These are phyloP conservation scores for Mastomys natalensis DNA, from an alignment of 2,113 vertebrate species.

Conservation along the genomic window DNA sequence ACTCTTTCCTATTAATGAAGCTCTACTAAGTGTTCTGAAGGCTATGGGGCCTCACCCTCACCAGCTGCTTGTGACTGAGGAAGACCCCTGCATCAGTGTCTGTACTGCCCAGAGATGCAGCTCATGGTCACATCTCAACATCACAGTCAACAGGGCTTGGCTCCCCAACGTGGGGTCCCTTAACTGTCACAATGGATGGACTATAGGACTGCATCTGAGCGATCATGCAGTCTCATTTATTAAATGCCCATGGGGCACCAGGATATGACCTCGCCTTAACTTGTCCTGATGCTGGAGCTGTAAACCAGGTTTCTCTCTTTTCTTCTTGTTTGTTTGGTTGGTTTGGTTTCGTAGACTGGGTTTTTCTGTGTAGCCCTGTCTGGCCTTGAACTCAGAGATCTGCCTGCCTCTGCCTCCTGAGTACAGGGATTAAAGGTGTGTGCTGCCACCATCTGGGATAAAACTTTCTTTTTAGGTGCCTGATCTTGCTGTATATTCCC, in stretches of 20 bases:
- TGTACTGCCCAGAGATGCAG: conserved; percentile 45
- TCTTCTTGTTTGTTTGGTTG: background rate
- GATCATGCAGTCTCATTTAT: background rate
- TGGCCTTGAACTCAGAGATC: background rate
- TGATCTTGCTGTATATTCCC: background rate
- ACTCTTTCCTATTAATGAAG: conserved; percentile 12
- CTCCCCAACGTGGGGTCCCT: background rate
- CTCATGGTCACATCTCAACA: conserved; percentile 40
- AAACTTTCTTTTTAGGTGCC: conserved; percentile 19
- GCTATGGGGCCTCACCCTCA: conserved; percentile 14
- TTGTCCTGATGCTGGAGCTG: background rate
- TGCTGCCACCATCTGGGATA: background rate
- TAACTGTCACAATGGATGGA: background rate
- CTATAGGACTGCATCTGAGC: background rate
- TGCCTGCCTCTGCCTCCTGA: background rate
- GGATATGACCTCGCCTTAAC: background rate
- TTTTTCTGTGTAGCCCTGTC: background rate
- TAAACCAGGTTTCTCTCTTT: background rate
- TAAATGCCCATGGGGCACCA: background rate
- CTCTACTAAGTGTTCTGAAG: conserved; percentile 8
- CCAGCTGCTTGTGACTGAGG: conserved; percentile 51
- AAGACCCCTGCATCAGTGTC: conserved; percentile 51
- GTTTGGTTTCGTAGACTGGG: background rate
- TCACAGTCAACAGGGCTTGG: conserved; percentile 22
- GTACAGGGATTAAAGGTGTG: background rate